Base-by-base conservation (phyloP, 2,113 vertebrate species). In the Myotis yumanensis region DNA sequence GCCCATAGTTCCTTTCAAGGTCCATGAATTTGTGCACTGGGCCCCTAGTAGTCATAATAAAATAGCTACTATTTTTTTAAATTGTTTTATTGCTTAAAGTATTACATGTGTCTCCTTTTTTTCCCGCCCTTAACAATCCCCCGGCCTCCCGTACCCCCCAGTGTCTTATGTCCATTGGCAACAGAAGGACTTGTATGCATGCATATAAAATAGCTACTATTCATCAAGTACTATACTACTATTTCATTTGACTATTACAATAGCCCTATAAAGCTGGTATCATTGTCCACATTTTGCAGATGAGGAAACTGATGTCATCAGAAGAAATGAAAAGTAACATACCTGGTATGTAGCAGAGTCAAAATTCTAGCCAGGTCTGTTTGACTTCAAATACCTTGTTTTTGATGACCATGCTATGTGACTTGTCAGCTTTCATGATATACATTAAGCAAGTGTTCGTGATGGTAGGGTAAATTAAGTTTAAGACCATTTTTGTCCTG, bases 241-340 rank as follows among this genome's bases (percentile, higher is more conserved):
- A 75, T 84, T 91, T 88, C 20, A 82, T 32, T 79, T 91, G 64
- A 7, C 77, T 93, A 79, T 89, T 83, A 66, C n/a, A 89, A n/a
- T n/a, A 37, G 16, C 12, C 43, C 28, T 93, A 5, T 83, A 57
- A 92, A 23, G 7, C 40, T 82, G 66, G 51, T 46, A 7, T 71
- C 23, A 40, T 87, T 86, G 54, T 62, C 28, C 18, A 43, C 28
- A 25, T 93, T 86, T 91, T 85, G 30, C 54, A 86, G 30, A 57
- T 43, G 62, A 86, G 16, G 14, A 93, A 59, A 82, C 18, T 84
- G 15, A 69, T 81, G 11, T 59, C 43, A 57, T 68, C 43, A 71
- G 83, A 57, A 46, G 82, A 35, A 75, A 77, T 59, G 30, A 43
- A 83, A 30, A 72, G 25, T 88, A 43, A 20, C 28, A 15, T 35